Conservation (phyloP, 2,888 invertebrate genomes). For the Alloscopus bannaensis region DNA sequence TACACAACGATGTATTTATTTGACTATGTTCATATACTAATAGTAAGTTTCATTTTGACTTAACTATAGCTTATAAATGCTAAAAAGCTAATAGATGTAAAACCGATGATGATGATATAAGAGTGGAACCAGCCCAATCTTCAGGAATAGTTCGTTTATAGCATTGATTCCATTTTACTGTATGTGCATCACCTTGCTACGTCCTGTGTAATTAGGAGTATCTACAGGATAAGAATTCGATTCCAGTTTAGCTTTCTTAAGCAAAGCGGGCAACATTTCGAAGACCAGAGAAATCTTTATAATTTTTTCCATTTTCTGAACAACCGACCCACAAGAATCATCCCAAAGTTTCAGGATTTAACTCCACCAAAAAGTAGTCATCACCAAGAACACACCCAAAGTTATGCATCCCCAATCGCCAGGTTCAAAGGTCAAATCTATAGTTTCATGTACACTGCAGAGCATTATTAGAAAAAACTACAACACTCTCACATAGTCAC, state of each 20-base stretch:
- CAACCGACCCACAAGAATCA: too few species aligned
- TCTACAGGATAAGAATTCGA: neutral
- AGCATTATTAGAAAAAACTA: too few species aligned
- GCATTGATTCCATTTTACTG: neutral
- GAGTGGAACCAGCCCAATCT: constrained; percentile 22
- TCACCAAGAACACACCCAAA: too few species aligned
- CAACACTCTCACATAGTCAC: too few species aligned
- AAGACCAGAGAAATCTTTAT: neutral
- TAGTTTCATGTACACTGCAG: too few species aligned
- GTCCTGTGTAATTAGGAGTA: neutral
- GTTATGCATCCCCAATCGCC: too few species aligned
- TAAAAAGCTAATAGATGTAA: neutral
- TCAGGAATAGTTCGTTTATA: neutral
- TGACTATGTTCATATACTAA: neutral
- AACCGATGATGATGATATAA: neutral
- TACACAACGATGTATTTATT: neutral
- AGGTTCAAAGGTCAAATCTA: too few species aligned
- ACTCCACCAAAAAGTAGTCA: too few species aligned
- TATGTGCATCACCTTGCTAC: neutral
- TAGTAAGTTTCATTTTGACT: neutral
- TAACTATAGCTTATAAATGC: neutral
- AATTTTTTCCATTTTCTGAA: too few species aligned
- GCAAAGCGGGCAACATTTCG: neutral
- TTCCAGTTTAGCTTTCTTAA: neutral
- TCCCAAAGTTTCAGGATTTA: too few species aligned